phyloP scores from a whole-genome alignment of 2,113 vertebrate genomes.

The Podiceps cristatus region DNA sequence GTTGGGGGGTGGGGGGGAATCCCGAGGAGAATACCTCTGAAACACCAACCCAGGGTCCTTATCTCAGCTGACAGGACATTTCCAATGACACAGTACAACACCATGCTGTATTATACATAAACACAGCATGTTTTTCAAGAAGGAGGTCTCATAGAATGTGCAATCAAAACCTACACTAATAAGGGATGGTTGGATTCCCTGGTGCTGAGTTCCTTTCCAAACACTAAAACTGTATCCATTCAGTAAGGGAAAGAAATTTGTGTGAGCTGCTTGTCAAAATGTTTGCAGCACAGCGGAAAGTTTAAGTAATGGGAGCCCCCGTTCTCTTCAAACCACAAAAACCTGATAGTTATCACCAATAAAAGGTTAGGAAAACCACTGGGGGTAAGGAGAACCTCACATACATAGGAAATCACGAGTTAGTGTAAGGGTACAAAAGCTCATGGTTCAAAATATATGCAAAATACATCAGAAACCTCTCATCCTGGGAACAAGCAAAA shows the following conservation, averaged over 20 bases:
- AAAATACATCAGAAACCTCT: conserved; percentile 27
- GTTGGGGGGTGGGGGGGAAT: not conserved
- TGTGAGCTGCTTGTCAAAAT: not conserved
- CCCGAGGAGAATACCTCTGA: not conserved
- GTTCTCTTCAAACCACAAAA: not conserved
- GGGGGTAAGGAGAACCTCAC: not conserved
- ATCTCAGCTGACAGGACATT: not conserved
- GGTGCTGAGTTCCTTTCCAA: not conserved
- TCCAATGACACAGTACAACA: not conserved
- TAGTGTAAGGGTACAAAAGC: not conserved
- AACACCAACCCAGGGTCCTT: not conserved
- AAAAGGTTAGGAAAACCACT: conserved; percentile 14
- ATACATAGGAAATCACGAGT: not conserved
- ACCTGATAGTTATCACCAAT: not conserved
- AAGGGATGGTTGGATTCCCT: not conserved
- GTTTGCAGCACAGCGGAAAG: not conserved
- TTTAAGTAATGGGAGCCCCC: not conserved
- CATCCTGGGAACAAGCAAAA: conserved; percentile 15
- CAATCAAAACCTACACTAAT: not conserved
- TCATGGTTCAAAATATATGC: not conserved
- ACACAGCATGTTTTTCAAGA: not conserved
- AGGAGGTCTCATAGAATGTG: fast-evolving
- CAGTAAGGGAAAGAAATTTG: not conserved
- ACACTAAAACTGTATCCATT: not conserved
- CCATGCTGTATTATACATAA: not conserved